A percentile compares a stretch with the other conserved stretches of the same genome.
These are phyloP conservation scores for Zosterops hypoxanthus DNA, from an alignment of 2,113 vertebrate genomes.

Conservation along the genomic window DNA sequence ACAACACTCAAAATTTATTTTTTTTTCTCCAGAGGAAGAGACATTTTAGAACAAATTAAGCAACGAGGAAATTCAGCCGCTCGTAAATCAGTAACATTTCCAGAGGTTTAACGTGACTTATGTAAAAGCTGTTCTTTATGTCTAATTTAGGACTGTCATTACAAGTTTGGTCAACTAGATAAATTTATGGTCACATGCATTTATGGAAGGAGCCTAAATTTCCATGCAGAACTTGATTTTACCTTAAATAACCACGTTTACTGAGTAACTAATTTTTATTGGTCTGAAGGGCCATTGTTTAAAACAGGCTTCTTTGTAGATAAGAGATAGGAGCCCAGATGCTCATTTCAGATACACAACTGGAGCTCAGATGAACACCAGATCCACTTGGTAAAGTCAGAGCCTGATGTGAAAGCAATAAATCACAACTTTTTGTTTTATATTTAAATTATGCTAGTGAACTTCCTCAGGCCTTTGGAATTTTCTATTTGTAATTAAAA, in stretches of 20 bases:
- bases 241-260: neutral
- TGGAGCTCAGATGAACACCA: neutral
- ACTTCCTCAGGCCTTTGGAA: neutral
- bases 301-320: neutral
- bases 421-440: neutral
- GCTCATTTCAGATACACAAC: neutral
- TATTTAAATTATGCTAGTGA: neutral
- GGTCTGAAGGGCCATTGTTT: neutral
- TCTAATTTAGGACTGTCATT: neutral
- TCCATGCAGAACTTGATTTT: neutral
- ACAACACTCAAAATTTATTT: neutral
- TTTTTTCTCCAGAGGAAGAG: neutral
- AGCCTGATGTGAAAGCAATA: neutral
- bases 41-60: neutral
- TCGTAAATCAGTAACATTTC: neutral
- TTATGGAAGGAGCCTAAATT: neutral
- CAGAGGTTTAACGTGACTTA: neutral
- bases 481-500: neutral
- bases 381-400: neutral
- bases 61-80: neutral
- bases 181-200: neutral
- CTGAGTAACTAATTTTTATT: neutral
- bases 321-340: neutral
- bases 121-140: neutral
- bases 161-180: neutral